Evolutionary conservation across 2,797 vertebrate genomes (phyloP).

Genomic region (Argentina silus): DNA sequence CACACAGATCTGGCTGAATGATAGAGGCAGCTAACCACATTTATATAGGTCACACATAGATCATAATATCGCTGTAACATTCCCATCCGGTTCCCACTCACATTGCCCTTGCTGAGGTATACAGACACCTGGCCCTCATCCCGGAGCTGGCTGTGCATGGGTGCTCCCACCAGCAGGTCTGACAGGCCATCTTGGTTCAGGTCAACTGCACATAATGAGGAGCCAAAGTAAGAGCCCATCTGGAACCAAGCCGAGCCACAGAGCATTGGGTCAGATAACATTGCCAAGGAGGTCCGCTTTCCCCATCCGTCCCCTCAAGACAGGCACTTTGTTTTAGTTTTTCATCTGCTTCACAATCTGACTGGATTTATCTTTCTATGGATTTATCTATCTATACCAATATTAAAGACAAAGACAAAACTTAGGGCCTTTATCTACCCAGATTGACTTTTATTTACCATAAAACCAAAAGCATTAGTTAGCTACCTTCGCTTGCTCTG

Average conservation of each 20-base stretch:
- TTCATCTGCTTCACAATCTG: constrained; percentile 35
- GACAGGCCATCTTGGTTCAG: constrained; percentile 95
- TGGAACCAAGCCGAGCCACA: constrained; percentile 93
- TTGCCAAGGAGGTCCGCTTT: constrained; percentile 9
- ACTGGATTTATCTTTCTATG: constrained; percentile 33
- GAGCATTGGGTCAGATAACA: constrained; percentile 85
- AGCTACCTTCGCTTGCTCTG: neutral
- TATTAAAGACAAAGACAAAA: constrained; percentile 44
- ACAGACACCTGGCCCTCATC: constrained; percentile 97
- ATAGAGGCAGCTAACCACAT: neutral
- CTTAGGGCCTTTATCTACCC: constrained; percentile 23
- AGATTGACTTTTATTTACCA: constrained; percentile 36
- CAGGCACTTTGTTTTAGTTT: constrained; percentile 38
- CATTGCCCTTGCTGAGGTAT: constrained; percentile 96
- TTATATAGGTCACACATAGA: constrained; percentile 5
- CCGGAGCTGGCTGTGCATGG: constrained; percentile 94
- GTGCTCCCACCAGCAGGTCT: constrained; percentile 97
- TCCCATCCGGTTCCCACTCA: constrained; percentile 78
- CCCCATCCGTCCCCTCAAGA: constrained; percentile 5
- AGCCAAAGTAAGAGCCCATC: constrained; percentile 99
- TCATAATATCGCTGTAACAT: no score
- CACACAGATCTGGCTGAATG: neutral
- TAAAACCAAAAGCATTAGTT: constrained; percentile 44
- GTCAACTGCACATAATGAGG: constrained; percentile 99
- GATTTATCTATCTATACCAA: constrained; percentile 16